These are phyloP conservation scores for Podargus strigoides DNA, from an alignment of 2,797 vertebrate genomes.

Conservation along the genomic window DNA sequence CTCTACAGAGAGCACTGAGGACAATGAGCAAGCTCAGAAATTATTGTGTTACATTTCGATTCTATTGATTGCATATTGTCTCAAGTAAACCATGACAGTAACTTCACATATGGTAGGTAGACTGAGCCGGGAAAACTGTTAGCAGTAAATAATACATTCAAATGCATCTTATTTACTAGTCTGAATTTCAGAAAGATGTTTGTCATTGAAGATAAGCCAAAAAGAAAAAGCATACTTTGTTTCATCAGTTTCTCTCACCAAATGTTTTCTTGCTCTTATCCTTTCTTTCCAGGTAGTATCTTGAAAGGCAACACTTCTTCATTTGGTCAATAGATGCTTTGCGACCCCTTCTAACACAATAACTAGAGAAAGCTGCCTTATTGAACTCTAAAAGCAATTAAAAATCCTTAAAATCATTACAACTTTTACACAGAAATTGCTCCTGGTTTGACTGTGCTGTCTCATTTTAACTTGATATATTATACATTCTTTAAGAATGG, in stretches of 20 bases:
- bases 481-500: neutral
- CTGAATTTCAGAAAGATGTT: neutral
- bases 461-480: neutral
- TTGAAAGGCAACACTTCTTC: neutral
- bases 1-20: neutral
- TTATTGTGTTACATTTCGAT: neutral
- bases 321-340: neutral
- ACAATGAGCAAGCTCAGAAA: neutral
- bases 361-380: neutral
- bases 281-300: neutral
- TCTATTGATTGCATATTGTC: neutral
- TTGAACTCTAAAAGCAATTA: neutral
- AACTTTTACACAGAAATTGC: neutral
- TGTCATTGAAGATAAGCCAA: neutral
- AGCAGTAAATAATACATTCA: neutral
- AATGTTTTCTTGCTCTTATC: neutral
- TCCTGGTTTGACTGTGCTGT: neutral
- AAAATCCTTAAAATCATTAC: neutral
- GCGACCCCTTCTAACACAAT: neutral
- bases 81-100: neutral
- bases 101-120: neutral
- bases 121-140: neutral
- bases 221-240: neutral
- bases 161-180: neutral
- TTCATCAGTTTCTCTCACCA: neutral